Base-by-base conservation (phyloP, 2,888 invertebrate genomes). In the Troilus luridus region DNA sequence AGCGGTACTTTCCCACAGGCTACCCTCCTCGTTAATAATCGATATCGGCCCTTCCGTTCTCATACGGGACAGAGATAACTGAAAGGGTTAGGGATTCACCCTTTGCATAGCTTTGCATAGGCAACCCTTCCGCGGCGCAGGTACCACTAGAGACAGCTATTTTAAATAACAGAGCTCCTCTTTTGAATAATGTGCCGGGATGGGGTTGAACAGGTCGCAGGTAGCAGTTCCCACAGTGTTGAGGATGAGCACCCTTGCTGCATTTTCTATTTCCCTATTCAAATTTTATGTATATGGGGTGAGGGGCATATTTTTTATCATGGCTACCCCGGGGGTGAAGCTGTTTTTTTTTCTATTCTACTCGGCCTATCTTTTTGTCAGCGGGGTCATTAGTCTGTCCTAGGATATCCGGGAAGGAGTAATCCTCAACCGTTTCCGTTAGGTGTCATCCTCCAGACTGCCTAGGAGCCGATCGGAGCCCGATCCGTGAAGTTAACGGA, bases 81-180 rank as follows among this genome's bases (percentile, higher is more conserved):
- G 54, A 88, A 60, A 88, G 91, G 54, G 41, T 85, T 27, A 91
- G 91, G 90, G 92, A 92, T 90, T 92, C 62, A 89, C 91, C 91
- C 92, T 92, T 92, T 91, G 92, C 92, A 92, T 92, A 92, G 91
- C 91, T 92, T 92, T 92, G 92, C 92, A 92, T 92, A 92, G 90
- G 56, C 56, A 56, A 85, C 89, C 62, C 89, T 89, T 89, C 89
- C 89, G 54, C 72, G 91, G 90, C n/a, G 54, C 88, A 91, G 91
- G 89, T 91, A 92, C 81, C 91, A 58, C 90, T 91, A 91, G 91
- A 92, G 92, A 92, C 92, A 92, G 90, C 92, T 92, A 92, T 92
- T 92, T 92, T 92, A 91, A 92, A 92, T 92, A 92, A 92, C 92
- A 92, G 67, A 91, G 91, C 88, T 56, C 88, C 92, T 92, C 91